Evolutionary conservation across 2,888 invertebrate species (phyloP), one percentile per base, ranked within the genome.

Genomic region (Tipula lateralis): DNA sequence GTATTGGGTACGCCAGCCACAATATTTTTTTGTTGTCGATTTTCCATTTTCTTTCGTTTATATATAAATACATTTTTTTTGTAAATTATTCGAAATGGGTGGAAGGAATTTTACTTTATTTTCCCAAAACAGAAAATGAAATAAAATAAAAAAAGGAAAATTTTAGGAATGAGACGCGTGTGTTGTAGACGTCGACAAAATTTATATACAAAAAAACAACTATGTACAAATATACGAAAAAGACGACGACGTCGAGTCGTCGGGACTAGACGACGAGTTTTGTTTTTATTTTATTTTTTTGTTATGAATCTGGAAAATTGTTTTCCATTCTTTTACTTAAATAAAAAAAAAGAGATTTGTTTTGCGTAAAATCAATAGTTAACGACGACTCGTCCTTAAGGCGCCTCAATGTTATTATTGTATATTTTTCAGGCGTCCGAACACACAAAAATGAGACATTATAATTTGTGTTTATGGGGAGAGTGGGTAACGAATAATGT

Each of bases 361-460:
- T 66, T 84, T 85, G 84, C 84, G 84, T 84, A 84, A 84, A 85
- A 85, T 85, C 85, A 85, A 85, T 84, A 85, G 34, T 84, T 24
- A 81, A 80, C 82, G 82, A 82, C 80, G 85, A 84, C 85, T 85
- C 85, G 85, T 81, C 85, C 84, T 83, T 32, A 80, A 84, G 84
- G 84, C 85, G 84, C 84, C 84, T 82, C 24, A 24, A 66, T 66
- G 24, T 66, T 66, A 66, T 66, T 66, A 66, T 66, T 66, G n/a
- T 24, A 24, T 66, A 66, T 66, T 66, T n/a, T 66, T 9, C 66
- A 66, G 66, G 66, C 66, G 66, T 66, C 66, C 66, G 24, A 24
- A 66, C 66, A 66, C 66, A 24, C 66, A 66, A 66, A 66, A 24
- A 24, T 24, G 66, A 66, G 66, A 66, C 24, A 66, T 19, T 9